A percentile compares a stretch with the other conserved stretches of the same genome.
These are phyloP conservation scores for Oceanites oceanicus DNA, from an alignment of 2,113 vertebrate species.

Conservation along the genomic window DNA sequence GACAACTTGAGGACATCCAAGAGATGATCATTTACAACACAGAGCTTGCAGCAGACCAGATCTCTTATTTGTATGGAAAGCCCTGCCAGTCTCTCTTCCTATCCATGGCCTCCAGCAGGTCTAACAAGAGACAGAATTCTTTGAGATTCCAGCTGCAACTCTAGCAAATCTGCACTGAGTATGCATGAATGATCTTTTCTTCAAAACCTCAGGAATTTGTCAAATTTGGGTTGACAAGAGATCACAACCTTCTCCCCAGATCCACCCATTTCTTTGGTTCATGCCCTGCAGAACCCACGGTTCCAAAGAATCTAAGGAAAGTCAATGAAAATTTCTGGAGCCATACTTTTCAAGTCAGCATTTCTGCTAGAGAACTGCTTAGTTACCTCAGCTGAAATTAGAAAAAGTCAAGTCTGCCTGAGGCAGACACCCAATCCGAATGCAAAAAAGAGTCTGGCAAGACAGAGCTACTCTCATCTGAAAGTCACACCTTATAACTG, in stretches of 20 bases:
- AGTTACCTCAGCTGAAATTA: not conserved
- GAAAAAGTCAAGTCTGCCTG: not conserved
- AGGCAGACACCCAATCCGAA: not conserved
- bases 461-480: not conserved
- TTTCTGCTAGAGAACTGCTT: not conserved
- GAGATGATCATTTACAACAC: not conserved
- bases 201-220: not conserved
- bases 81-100: not conserved
- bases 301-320: not conserved
- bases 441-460: not conserved
- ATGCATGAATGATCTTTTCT: not conserved
- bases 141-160: not conserved
- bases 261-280: not conserved
- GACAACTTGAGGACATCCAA: not conserved
- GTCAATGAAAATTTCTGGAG: not conserved
- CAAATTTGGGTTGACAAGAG: not conserved
- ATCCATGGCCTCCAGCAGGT: not conserved
- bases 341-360: not conserved
- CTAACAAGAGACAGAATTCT: not conserved
- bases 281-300: not conserved
- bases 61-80: not conserved
- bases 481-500: not conserved
- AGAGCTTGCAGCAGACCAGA: not conserved
- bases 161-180: not conserved
- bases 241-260: not conserved